Conservation (phyloP, 2,888 invertebrate genomes). For the Trileptium ribeirensis region DNA sequence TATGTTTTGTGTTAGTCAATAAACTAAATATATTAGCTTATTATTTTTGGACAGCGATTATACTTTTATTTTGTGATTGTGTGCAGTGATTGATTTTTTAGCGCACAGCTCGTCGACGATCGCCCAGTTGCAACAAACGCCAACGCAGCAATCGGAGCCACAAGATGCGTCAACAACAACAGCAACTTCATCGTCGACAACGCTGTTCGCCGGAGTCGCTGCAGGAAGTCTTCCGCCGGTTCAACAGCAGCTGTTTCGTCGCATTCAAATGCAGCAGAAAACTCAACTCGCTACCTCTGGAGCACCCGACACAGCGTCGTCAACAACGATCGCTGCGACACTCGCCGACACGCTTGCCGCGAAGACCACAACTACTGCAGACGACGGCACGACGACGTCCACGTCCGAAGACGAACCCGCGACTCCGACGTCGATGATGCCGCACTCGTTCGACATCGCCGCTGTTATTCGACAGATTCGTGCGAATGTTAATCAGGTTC, state of each 20-base stretch:
- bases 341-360: not conserved
- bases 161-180: too few species aligned
- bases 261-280: slow-evolving; percentile 13
- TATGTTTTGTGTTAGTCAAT: too few species aligned
- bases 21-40: too few species aligned
- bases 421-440: not conserved
- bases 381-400: not conserved
- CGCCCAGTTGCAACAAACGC: too few species aligned
- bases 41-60: too few species aligned
- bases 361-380: not conserved
- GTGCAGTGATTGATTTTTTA: too few species aligned
- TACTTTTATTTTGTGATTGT: too few species aligned
- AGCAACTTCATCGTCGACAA: too few species aligned
- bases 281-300: not conserved
- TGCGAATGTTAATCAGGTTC: too few species aligned
- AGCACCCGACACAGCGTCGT: not conserved
- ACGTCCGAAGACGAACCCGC: not conserved
- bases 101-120: too few species aligned
- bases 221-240: not conserved
- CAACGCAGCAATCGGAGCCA: too few species aligned
- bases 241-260: slow-evolving; percentile 1
- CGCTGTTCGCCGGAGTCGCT: too few species aligned
- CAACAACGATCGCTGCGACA: not conserved
- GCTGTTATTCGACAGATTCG: not conserved
- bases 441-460: not conserved